phyloP scores from a whole-genome alignment of 2,888 invertebrate species.

The Macaria liturata region DNA sequence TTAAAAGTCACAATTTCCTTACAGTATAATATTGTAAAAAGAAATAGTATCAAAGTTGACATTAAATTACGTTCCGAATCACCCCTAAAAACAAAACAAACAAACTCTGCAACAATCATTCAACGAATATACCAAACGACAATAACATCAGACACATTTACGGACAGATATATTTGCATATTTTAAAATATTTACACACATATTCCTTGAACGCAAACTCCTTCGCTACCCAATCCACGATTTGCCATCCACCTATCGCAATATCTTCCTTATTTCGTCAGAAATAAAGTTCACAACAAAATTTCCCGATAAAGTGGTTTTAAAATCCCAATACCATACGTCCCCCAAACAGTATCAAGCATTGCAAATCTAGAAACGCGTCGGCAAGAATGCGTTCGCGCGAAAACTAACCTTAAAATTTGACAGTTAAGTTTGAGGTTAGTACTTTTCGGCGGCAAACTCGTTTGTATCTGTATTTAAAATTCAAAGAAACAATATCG shows the following conservation, averaged over 20 bases:
- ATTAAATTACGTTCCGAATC: conserved; percentile 4
- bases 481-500: conserved; percentile 81
- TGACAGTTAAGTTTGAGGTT: conserved; percentile 43
- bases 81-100: conserved; percentile 23
- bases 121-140: conserved; percentile 47
- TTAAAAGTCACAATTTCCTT: too few species aligned
- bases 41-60: neutral
- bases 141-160: conserved; percentile 52
- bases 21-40: too few species aligned
- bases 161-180: conserved; percentile 52
- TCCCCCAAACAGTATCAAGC: conserved; percentile 52
- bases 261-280: too few species aligned
- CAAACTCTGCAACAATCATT: conserved; percentile 39
- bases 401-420: conserved; percentile 44
- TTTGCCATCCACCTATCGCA: too few species aligned
- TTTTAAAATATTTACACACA: conserved; percentile 57
- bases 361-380: conserved; percentile 40
- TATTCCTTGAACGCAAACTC: conserved; percentile 43
- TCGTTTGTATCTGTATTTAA: conserved; percentile 55
- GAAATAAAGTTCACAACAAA: conserved; percentile 2
- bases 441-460: conserved; percentile 37
- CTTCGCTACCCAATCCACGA: conserved; percentile 7
- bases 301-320: conserved; percentile 37
- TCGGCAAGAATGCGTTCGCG: conserved; percentile 34
- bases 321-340: conserved; percentile 53